Evolutionary conservation across 2,888 invertebrate species (phyloP), one percentile per base, ranked within the genome.

Genomic region (Nasonovia ribisnigri): DNA sequence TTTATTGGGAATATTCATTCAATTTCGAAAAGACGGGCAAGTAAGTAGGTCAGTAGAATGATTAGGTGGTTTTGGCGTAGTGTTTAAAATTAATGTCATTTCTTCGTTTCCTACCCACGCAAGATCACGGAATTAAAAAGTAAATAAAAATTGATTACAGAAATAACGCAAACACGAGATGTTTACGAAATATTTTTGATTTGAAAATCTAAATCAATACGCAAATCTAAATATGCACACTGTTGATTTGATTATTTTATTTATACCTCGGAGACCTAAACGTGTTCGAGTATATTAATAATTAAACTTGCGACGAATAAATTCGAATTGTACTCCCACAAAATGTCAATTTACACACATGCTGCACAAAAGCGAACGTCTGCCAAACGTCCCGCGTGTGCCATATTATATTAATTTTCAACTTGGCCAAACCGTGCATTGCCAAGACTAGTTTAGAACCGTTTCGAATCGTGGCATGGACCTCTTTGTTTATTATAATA

Each of bases 361-460:
- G 77, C 6, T 16, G 36, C 36, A 77, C 6, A 36, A 77, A 77
- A 67, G n/a, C 5, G 77, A 36, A 6, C n/a, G 77, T 20, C 36
- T 77, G 77, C 77, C 77, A 77, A 77, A 77, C 77, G 77, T 77
- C 36, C n/a, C n/a, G 13, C 13, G n/a, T 67, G 67, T 67, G n/a
- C 77, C 36, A 77, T 77, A 77, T 77, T 36, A 77, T 8, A 89
- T 29, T 26, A 36, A 60, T 46, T 60, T 60, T 46, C n/a, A 24
- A n/a, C n/a, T 10, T 24, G 67, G 60, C 46, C 46, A 67, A 67
- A 67, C n/a, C n/a, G 11, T 13, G 29, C 51, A n/a, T 57, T 88
- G 88, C 51, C 67, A 90, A 67, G 46, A 90, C 24, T n/a, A 90
- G 67, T 46, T 20, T 54, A 88, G n/a, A 54, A 20, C 77, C 36